Evolutionary conservation across 2,113 vertebrate species (phyloP).

Genomic region (Psittacula cyanocephala): DNA sequence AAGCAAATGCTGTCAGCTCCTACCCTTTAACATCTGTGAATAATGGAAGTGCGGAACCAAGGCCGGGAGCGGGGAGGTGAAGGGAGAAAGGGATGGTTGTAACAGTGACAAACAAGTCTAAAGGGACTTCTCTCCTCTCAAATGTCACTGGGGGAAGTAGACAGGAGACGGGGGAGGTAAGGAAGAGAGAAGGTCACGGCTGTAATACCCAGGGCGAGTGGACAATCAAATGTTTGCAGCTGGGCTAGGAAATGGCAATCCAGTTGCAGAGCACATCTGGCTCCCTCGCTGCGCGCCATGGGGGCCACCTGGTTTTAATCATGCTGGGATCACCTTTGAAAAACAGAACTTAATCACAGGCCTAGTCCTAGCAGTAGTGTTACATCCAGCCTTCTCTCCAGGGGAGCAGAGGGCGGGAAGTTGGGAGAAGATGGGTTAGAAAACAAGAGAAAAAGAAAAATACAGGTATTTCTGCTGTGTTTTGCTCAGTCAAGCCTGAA

Average conservation of each 20-base stretch:
- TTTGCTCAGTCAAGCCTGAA: conserved; percentile 17
- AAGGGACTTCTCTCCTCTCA: conserved; percentile 62
- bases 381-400: conserved; percentile 60
- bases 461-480: neutral
- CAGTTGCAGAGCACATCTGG: conserved; percentile 46
- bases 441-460: neutral
- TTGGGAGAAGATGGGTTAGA: conserved; percentile 1
- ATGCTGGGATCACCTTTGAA: conserved; percentile 40
- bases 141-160: conserved; percentile 64
- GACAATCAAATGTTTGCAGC: conserved; percentile 76
- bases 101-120: conserved; percentile 60
- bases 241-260: conserved; percentile 55
- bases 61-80: neutral
- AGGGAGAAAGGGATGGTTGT: conserved; percentile 37
- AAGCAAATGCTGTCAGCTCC: conserved; percentile 7
- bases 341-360: conserved; percentile 39
- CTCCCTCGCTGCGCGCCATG: neutral
- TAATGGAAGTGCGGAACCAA: neutral
- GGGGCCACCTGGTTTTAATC: conserved; percentile 20
- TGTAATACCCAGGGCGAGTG: conserved; percentile 60
- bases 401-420: neutral
- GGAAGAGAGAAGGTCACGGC: conserved; percentile 75
- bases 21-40: conserved; percentile 72
- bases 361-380: conserved; percentile 48
- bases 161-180: conserved; percentile 63